Evolutionary conservation across 2,797 vertebrate genomes (phyloP), one percentile per base, ranked within the genome.

Genomic region (Balearica regulorum): DNA sequence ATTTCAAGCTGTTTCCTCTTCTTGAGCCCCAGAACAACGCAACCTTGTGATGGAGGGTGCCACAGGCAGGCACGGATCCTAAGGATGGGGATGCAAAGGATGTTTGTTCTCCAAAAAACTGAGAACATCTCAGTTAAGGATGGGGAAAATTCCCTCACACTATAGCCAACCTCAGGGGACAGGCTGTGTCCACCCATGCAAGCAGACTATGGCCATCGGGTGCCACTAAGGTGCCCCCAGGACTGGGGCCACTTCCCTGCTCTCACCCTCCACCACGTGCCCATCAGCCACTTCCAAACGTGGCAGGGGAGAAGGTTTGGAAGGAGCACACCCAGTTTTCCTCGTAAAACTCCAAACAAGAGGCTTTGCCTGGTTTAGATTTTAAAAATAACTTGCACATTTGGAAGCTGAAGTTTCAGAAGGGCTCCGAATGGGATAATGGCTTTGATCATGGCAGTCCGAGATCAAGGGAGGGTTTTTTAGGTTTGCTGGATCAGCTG

Each of bases 321-420:
- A 83, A 86, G 53, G 61, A 82, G 54, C 69, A 92, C 61, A 80
- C 65, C 49, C 90, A 6, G 0, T 91, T 96, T 92, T 75, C 78
- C 89, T 92, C 83, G 14, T 96, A 96, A 93, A 95, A 95, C 68
- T 94, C 91, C 53, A 84, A 92, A 75, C 75, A 80, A 87, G 86
- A 95, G 25, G 54, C 69, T 93, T 94, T 76, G 81, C 77, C 95
- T 97, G 96, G 93, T 96, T 97, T 97, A 93, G 93, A 97, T 97
- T 97, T 97, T 93, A 84, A 93, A 94, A 96, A 94, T 94, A 94
- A 88, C 94, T 97, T 96, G 58, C 96, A 96, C 95, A 92, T 96
- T 96, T 96, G 94, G 89, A 95, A 97, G 90, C 84, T 92, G 14
- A 82, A 94, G 88, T 96, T 97, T 96, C 96, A 97, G 95, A 95